Evolutionary conservation across 2,888 invertebrate genomes (phyloP).

Genomic region (Apeira syringaria): DNA sequence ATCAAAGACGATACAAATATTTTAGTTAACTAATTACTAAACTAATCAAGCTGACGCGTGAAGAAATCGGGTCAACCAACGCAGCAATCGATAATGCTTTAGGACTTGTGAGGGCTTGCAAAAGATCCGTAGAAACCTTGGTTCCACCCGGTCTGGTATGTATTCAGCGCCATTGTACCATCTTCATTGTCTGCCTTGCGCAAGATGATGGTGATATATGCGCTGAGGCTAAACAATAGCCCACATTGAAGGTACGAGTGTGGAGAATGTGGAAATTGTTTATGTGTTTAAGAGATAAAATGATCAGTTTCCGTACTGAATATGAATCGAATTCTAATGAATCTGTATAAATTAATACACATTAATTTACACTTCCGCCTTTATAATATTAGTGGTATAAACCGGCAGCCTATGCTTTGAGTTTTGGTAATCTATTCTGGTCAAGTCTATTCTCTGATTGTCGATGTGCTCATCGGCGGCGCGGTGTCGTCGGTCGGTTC

Average conservation of each 20-base stretch:
- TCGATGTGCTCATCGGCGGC: too few relatives aligned
- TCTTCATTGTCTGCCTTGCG: constrained; percentile 37
- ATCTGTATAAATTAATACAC: too few relatives aligned
- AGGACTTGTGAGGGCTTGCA: constrained; percentile 50
- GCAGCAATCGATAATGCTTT: constrained; percentile 24
- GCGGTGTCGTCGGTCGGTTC: background rate
- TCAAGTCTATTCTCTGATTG: too few relatives aligned
- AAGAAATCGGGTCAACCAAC: constrained; percentile 47
- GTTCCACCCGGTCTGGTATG: constrained; percentile 29
- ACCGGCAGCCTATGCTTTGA: too few relatives aligned
- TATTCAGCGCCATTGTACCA: constrained; percentile 13
- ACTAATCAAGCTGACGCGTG: constrained; percentile 20
- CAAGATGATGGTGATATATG: constrained; percentile 38
- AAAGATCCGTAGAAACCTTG: constrained; percentile 61
- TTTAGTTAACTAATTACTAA: constrained; percentile 8
- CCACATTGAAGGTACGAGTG: background rate
- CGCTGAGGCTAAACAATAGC: constrained; percentile 34
- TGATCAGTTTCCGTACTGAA: too few relatives aligned
- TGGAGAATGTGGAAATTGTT: too few relatives aligned
- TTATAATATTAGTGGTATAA: too few relatives aligned
- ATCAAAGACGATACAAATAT: too few relatives aligned
- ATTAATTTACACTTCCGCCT: too few relatives aligned
- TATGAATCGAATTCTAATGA: too few relatives aligned
- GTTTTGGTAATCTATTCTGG: too few relatives aligned
- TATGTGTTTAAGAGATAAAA: too few relatives aligned